Conservation (phyloP, 2,113 vertebrate genomes). For the Elanoides forficatus region DNA sequence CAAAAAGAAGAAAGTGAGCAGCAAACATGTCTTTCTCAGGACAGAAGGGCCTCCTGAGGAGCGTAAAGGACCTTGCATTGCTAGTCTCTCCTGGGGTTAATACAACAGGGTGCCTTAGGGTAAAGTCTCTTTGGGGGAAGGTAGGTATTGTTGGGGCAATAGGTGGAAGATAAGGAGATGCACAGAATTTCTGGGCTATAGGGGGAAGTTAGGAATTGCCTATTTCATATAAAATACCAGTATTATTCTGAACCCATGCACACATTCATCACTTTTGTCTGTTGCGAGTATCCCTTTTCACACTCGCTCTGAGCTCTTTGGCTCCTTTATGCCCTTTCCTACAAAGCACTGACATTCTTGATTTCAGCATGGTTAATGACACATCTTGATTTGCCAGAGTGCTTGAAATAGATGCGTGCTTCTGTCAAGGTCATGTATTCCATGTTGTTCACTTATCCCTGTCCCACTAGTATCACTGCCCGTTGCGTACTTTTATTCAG, state of each 20-base stretch:
- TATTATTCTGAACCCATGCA: not conserved
- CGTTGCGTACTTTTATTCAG: not conserved
- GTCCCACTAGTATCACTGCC: not conserved
- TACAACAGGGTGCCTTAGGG: not conserved
- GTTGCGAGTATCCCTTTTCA: not conserved
- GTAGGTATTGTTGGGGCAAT: not conserved
- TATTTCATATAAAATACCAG: not conserved
- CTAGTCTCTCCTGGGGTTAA: not conserved
- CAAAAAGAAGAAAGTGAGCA: not conserved
- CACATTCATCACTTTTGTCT: not conserved
- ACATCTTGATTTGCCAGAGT: not conserved
- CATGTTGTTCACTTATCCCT: not conserved
- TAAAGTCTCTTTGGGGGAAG: not conserved
- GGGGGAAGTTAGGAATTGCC: not conserved
- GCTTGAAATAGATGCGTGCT: not conserved
- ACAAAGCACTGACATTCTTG: not conserved
- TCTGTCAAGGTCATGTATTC: not conserved
- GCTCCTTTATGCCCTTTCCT: not conserved
- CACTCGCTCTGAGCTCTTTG: not conserved
- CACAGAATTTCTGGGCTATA: not conserved
- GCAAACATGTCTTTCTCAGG: not conserved
- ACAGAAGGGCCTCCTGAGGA: not conserved
- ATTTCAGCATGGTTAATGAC: not conserved
- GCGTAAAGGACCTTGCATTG: not conserved
- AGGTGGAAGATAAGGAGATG: not conserved